Percentiles rank a stretch among this genome's conserved stretches.
These are phyloP conservation scores for Laterallus jamaicensis DNA, from an alignment of 2,113 vertebrate species.

Conservation along the genomic window DNA sequence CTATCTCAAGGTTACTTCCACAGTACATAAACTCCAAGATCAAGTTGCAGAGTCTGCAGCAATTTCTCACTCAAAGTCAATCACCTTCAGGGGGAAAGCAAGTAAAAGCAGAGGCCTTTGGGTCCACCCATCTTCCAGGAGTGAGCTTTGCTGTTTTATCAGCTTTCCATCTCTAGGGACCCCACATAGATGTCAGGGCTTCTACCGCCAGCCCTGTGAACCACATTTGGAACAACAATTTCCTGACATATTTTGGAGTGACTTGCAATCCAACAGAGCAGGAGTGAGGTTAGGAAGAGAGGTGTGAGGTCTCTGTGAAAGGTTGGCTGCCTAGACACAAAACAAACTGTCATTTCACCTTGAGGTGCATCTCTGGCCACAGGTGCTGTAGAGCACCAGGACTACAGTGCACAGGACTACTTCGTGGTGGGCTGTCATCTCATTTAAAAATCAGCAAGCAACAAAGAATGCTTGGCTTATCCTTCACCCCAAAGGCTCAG, in stretches of 20 bases:
- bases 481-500: neutral
- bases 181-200: neutral
- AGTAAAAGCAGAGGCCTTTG: slow-evolving; percentile 42
- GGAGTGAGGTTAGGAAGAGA: neutral
- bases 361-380: neutral
- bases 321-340: neutral
- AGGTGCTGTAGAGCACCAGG: neutral
- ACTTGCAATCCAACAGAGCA: neutral
- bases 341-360: neutral
- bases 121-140: neutral
- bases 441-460: neutral
- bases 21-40: slow-evolving; percentile 59
- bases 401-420: neutral
- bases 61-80: slow-evolving; percentile 66
- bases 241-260: neutral
- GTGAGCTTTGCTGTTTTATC: neutral
- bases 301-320: neutral
- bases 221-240: neutral
- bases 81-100: slow-evolving; percentile 38
- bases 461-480: neutral
- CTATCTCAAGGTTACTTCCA: slow-evolving; percentile 68
- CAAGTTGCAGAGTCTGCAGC: slow-evolving; percentile 58
- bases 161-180: neutral
- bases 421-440: neutral
- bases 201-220: neutral